phyloP scores from a whole-genome alignment of 2,797 vertebrate genomes.

The Bufotes viridis region DNA sequence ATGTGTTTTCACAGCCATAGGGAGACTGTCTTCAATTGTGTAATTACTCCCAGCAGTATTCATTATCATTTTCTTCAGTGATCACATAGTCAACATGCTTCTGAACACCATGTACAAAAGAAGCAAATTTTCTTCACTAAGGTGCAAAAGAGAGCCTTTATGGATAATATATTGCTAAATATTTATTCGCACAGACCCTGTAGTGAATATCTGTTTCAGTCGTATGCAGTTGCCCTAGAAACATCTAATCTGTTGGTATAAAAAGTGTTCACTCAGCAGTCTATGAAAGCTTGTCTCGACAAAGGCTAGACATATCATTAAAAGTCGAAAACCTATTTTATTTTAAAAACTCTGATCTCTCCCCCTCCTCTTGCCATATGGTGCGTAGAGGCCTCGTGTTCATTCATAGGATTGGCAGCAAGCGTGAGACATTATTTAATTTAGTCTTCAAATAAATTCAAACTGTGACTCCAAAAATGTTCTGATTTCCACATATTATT shows the following conservation, averaged over 20 bases:
- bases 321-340: slow-evolving; percentile 62
- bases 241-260: slow-evolving; percentile 56
- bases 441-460: slow-evolving; percentile 61
- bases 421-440: slow-evolving; percentile 58
- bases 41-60: slow-evolving; percentile 31
- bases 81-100: not conserved
- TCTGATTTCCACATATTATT: slow-evolving; percentile 50
- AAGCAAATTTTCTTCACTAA: not conserved
- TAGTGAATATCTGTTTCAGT: slow-evolving; percentile 39
- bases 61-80: slow-evolving; percentile 28
- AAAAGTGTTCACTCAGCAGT: slow-evolving; percentile 59
- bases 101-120: not conserved
- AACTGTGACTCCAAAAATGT: slow-evolving; percentile 57
- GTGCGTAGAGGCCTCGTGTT: slow-evolving; percentile 47
- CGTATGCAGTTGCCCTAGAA: slow-evolving; percentile 60
- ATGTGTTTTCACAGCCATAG: not conserved
- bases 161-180: slow-evolving; percentile 40
- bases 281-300: slow-evolving; percentile 52
- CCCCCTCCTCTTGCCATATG: slow-evolving; percentile 56
- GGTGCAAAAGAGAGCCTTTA: not conserved
- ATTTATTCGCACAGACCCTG: slow-evolving; percentile 35
- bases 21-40: slow-evolving; percentile 6
- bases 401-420: slow-evolving; percentile 50
- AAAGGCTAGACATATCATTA: slow-evolving; percentile 62
- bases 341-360: slow-evolving; percentile 45